Evolutionary conservation across 2,888 invertebrate genomes (phyloP).

Genomic region (Orgyia antiqua): DNA sequence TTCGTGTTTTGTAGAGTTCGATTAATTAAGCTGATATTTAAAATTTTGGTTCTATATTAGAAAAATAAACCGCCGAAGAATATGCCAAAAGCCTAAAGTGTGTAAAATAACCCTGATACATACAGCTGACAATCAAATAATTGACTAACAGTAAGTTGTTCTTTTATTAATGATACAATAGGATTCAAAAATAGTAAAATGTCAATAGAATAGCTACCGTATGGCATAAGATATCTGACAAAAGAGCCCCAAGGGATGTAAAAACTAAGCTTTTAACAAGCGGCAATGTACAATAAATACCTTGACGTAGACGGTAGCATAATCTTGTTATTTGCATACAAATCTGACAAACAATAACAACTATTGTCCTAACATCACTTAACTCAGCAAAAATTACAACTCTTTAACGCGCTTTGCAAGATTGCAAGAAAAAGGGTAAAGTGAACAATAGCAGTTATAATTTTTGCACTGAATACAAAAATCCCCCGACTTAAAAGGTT

Average conservation of each 20-base stretch:
- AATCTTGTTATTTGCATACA: conserved; percentile 76
- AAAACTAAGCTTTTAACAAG: conserved; percentile 33
- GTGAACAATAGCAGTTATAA: not conserved
- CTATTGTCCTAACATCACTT: conserved; percentile 42
- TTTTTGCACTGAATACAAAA: too few relatives aligned
- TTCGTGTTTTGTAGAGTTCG: too few relatives aligned
- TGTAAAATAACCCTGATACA: too few relatives aligned
- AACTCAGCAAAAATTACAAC: conserved; percentile 53
- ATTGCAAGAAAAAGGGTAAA: too few relatives aligned
- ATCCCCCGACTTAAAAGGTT: too few relatives aligned
- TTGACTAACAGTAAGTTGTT: too few relatives aligned
- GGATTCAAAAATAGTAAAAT: conserved; percentile 3
- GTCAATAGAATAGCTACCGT: conserved; percentile 40
- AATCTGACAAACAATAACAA: conserved; percentile 48
- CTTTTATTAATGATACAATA: too few relatives aligned
- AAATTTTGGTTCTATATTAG: too few relatives aligned
- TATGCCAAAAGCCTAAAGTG: too few relatives aligned
- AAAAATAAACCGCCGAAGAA: too few relatives aligned
- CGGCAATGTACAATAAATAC: conserved; percentile 45
- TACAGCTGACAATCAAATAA: too few relatives aligned
- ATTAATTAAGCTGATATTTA: too few relatives aligned
- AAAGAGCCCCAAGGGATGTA: conserved; percentile 41
- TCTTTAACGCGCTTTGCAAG: conserved; percentile 53
- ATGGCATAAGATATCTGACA: conserved; percentile 35
- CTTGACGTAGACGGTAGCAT: conserved; percentile 60